A percentile compares a stretch with the other conserved stretches of the same genome.
Evolutionary conservation across 2,888 invertebrate genomes (phyloP).

Genomic region (Anthophora plumipes): DNA sequence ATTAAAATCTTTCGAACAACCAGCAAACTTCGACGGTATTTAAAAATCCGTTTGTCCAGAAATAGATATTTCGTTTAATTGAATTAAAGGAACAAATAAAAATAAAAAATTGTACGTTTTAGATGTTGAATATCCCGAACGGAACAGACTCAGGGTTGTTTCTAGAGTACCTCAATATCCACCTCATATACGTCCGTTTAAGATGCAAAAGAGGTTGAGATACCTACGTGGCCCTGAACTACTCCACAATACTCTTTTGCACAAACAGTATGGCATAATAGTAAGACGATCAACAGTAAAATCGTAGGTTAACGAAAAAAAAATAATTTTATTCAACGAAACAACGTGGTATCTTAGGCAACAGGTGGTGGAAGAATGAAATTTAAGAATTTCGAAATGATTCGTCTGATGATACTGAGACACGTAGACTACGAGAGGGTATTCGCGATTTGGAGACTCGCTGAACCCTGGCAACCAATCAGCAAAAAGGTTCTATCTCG

Average conservation of each 20-base stretch:
- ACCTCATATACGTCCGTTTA: conserved; percentile 89
- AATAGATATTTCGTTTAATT: no score
- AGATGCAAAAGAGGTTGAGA: conserved; percentile 93
- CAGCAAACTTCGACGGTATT: not conserved
- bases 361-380: conserved; percentile 92
- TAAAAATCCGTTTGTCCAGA: no score
- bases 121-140: conserved; percentile 85
- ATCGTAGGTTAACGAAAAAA: no score
- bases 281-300: conserved; percentile 86
- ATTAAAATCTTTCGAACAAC: not conserved
- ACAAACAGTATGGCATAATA: conserved; percentile 97
- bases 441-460: conserved; percentile 98
- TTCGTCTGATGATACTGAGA: conserved; percentile 91
- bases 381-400: conserved; percentile 94
- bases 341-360: conserved; percentile 87
- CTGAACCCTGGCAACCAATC: conserved; percentile 97
- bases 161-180: conserved; percentile 91
- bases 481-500: conserved; percentile 90
- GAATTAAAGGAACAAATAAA: not conserved
- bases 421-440: conserved; percentile 92
- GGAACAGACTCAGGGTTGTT: conserved; percentile 88
- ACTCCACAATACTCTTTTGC: conserved; percentile 93
- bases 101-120: not conserved
- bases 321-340: not conserved
- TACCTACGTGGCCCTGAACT: conserved; percentile 96